Base-by-base conservation (phyloP, 2,113 vertebrate species). In the Aphyosemion australe region DNA sequence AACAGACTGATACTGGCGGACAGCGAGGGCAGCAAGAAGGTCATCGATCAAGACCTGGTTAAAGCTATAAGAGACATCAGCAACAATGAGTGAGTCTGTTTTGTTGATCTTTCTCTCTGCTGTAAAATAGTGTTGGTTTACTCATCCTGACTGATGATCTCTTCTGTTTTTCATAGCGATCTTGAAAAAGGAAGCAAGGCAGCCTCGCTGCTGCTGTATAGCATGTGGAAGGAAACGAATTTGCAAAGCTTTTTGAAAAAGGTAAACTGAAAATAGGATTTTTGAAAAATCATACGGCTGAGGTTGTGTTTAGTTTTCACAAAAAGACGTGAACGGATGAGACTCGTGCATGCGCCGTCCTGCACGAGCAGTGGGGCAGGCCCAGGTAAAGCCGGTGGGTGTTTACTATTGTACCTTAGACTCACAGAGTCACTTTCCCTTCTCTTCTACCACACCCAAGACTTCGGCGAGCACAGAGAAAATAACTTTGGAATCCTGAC, bases 161-260 rank as follows among this genome's bases (percentile, higher is more conserved):
- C 5, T 42, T 41, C 53, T 9, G 18, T 39, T 61, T 66, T 10
- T 56, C 5, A 10, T 16, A 93, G 92, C 0, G 4, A 39, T 16
- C 65, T 84, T 1, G 89, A 92, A 1, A 95, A 94, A 84, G 89
- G 91, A 0, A 92, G 88, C 0, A 94, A 91, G 72, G 94, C 94
- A 32, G 95, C 95, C 31, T 93, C 93, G 2, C 60, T 94, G 65
- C 90, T 98, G 51, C 92, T 98, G 72, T 92, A 94, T 73, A 94
- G 86, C 74, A 82, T 98, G 61, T 98, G 97, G 97, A 91, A 92
- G 0, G 92, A 93, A 54, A 97, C 93, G 86, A 94, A 93, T 43
- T 83, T 97, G 14, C 94, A 96, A 77, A 78, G 73, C 15, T 15
- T 86, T 52, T 77, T 95, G 59, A 96, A 96, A 88, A 96, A 95